Percentiles rank a stretch among this genome's conserved stretches.
phyloP scores from a whole-genome alignment of 2,113 vertebrate species.

The Rynchops niger region DNA sequence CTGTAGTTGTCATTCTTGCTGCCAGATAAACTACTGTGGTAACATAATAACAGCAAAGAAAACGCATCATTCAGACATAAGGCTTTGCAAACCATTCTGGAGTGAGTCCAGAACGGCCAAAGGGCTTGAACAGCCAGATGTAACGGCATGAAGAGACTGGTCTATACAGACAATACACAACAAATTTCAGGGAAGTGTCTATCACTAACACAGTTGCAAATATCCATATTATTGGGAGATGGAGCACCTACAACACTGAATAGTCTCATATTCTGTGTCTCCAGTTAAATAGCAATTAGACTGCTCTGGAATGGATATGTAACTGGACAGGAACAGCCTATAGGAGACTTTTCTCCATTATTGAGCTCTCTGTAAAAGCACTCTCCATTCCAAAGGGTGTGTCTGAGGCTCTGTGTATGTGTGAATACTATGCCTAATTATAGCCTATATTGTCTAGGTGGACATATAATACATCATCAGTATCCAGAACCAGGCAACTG shows the following conservation, averaged over 20 bases:
- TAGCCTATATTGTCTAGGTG: not conserved
- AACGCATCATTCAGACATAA: not conserved
- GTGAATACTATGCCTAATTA: not conserved
- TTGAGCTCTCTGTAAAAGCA: not conserved
- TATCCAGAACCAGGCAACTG: not conserved
- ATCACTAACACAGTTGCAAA: not conserved
- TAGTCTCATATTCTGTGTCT: not conserved
- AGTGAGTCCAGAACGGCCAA: not conserved
- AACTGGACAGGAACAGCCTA: not conserved
- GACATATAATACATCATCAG: not conserved
- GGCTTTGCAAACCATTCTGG: slow-evolving; percentile 8
- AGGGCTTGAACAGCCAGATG: not conserved
- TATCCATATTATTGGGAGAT: not conserved
- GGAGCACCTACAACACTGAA: not conserved
- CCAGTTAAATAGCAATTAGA: not conserved
- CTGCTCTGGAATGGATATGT: not conserved
- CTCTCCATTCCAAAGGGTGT: not conserved
- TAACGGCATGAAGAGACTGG: not conserved
- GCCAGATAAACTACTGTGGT: not conserved
- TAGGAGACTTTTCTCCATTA: not conserved
- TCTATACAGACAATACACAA: not conserved
- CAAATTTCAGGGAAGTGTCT: not conserved
- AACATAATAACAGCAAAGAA: not conserved
- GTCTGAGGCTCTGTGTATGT: not conserved
- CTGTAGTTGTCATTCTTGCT: not conserved